Evolutionary conservation across 2,888 invertebrate genomes (phyloP).

Genomic region (Leptinotarsa rubiginosa): DNA sequence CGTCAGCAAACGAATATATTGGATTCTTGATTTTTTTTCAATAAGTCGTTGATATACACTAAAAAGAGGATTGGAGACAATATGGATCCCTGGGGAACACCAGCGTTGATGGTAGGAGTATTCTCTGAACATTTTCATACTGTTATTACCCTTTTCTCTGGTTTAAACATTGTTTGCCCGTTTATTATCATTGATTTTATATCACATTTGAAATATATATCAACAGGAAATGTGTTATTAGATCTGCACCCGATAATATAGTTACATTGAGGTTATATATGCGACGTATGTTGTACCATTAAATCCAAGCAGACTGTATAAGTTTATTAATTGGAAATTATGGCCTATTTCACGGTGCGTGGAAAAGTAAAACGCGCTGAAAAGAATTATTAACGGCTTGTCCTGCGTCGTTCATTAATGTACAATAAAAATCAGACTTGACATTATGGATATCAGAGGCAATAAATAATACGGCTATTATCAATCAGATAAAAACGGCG

Average conservation of each 20-base stretch:
- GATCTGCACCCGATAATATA: constrained; percentile 21
- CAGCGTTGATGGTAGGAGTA: too few relatives aligned
- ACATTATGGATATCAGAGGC: constrained; percentile 49
- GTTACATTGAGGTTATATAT: constrained; percentile 27
- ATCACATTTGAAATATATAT: constrained; percentile 7
- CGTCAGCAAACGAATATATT: too few relatives aligned
- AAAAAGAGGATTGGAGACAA: too few relatives aligned
- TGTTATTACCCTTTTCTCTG: too few relatives aligned
- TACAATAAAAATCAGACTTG: constrained; percentile 49
- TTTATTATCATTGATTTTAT: background rate
- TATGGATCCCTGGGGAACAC: too few relatives aligned
- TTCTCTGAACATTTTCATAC: too few relatives aligned
- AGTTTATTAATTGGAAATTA: constrained; percentile 58
- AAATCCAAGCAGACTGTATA: constrained; percentile 54
- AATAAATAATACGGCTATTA: constrained; percentile 50
- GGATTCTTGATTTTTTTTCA: too few relatives aligned
- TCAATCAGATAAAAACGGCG: constrained; percentile 48
- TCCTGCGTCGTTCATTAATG: constrained; percentile 44
- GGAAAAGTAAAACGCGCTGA: constrained; percentile 50
- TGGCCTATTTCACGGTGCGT: constrained; percentile 56
- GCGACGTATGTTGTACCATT: constrained; percentile 42
- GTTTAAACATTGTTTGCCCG: too few relatives aligned
- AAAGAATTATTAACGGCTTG: constrained; percentile 48
- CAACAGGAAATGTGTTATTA: constrained; percentile 22
- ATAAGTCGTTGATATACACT: too few relatives aligned